Evolutionary conservation across 1,140 invertebrate genomes (phyloP).

Genomic region (Coptotermes formosanus): DNA sequence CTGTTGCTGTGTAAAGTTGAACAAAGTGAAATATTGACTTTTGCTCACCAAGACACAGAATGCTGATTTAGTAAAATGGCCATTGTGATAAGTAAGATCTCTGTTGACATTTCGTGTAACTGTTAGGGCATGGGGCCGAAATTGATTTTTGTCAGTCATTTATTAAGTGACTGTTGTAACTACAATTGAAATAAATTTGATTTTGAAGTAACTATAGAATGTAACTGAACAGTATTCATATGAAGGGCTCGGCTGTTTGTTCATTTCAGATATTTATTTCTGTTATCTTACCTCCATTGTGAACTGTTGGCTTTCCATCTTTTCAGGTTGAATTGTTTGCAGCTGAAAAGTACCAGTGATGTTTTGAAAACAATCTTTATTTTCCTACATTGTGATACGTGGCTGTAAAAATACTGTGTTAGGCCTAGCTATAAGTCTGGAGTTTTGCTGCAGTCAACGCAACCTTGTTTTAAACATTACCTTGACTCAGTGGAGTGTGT

Average conservation of each 20-base stretch:
- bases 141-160: not conserved
- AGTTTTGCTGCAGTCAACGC: no score
- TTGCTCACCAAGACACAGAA: no score
- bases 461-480: no score
- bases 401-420: no score
- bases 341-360: not conserved
- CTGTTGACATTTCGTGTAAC: not conserved
- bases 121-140: not conserved
- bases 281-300: not conserved
- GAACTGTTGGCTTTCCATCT: not conserved
- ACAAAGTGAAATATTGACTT: no score
- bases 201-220: not conserved
- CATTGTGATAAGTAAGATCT: no score
- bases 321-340: not conserved
- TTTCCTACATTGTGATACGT: not conserved
- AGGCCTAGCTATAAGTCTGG: no score
- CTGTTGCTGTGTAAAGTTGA: no score
- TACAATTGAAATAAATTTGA: not conserved
- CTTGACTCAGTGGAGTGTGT: no score
- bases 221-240: not conserved
- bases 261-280: not conserved
- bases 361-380: not conserved
- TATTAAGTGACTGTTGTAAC: not conserved
- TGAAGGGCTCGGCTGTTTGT: not conserved
- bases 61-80: no score